Percentiles rank a stretch among this genome's conserved stretches.
Conservation (phyloP, 2,888 invertebrate species). For the Aphidoletes aphidimyza region DNA sequence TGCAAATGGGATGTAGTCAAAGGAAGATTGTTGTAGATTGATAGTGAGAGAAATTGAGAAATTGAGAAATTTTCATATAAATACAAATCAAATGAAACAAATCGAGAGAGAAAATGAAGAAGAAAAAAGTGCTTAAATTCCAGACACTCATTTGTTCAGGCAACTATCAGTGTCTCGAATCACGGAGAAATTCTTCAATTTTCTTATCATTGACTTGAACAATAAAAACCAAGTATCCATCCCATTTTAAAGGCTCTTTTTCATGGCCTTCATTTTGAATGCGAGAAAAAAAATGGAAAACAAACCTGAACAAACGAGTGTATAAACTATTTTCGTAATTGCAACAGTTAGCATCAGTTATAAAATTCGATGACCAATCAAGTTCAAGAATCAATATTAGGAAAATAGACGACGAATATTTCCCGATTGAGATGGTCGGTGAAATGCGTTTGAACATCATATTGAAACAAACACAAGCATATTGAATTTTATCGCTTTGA, state of each 20-base stretch:
- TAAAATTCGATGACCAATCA: slow-evolving; percentile 14
- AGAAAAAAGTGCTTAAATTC: background rate
- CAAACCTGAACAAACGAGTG: no score
- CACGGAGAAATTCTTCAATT: slow-evolving; percentile 33
- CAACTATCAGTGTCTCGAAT: background rate
- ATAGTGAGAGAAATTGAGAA: background rate
- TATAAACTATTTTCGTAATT: background rate
- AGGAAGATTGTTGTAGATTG: background rate
- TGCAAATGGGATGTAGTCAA: background rate
- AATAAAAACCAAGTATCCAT: slow-evolving; percentile 11
- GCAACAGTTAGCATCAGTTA: background rate
- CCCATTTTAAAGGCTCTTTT: background rate
- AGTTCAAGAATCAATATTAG: no score
- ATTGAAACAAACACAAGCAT: no score
- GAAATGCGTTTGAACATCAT: no score
- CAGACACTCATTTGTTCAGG: slow-evolving; percentile 35
- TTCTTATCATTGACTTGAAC: background rate
- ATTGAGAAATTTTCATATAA: background rate
- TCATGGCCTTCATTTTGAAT: background rate
- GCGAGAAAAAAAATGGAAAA: background rate
- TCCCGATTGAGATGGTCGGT: no score
- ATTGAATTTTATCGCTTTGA: no score
- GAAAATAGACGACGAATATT: no score
- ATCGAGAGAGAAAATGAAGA: background rate
- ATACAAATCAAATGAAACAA: background rate